Percentiles rank a stretch among this genome's conserved stretches.
phyloP scores from a whole-genome alignment of 2,888 invertebrate genomes.

The Campaea margaritaria region DNA sequence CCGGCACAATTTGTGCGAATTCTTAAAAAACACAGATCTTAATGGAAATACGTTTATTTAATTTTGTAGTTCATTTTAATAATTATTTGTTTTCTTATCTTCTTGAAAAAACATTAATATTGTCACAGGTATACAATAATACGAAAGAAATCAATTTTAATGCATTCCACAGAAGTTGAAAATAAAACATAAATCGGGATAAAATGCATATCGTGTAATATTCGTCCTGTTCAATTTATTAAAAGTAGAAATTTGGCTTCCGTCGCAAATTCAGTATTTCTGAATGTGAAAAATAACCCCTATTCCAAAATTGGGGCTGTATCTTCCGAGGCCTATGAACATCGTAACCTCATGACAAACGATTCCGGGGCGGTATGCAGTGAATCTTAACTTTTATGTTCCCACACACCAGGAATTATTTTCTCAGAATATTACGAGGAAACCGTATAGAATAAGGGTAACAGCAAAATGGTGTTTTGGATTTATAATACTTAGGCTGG shows the following conservation, averaged over 20 bases:
- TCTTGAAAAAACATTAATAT: too few relatives aligned
- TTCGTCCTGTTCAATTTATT: too few relatives aligned
- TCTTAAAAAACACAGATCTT: too few relatives aligned
- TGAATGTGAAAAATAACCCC: background rate
- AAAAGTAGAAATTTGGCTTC: background rate
- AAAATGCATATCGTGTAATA: too few relatives aligned
- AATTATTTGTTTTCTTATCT: too few relatives aligned
- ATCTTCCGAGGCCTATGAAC: conserved; percentile 23
- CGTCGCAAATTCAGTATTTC: background rate
- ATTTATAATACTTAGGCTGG: conserved; percentile 26
- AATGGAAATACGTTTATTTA: too few relatives aligned
- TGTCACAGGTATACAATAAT: too few relatives aligned
- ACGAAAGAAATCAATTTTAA: too few relatives aligned
- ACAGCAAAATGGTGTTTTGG: conserved; percentile 30
- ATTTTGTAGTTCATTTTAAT: too few relatives aligned
- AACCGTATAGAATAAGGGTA: conserved; percentile 29
- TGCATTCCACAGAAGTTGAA: too few relatives aligned
- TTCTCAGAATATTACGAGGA: conserved; percentile 20
- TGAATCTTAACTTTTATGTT: conserved; percentile 33
- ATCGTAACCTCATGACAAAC: conserved; percentile 33
- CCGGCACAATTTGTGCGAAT: too few relatives aligned
- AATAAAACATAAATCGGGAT: background rate
- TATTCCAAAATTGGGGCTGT: conserved; percentile 10
- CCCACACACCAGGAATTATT: conserved; percentile 28
- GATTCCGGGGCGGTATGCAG: conserved; percentile 24